Conservation (phyloP, 1,140 invertebrate species). For the Drosophila obscura region DNA sequence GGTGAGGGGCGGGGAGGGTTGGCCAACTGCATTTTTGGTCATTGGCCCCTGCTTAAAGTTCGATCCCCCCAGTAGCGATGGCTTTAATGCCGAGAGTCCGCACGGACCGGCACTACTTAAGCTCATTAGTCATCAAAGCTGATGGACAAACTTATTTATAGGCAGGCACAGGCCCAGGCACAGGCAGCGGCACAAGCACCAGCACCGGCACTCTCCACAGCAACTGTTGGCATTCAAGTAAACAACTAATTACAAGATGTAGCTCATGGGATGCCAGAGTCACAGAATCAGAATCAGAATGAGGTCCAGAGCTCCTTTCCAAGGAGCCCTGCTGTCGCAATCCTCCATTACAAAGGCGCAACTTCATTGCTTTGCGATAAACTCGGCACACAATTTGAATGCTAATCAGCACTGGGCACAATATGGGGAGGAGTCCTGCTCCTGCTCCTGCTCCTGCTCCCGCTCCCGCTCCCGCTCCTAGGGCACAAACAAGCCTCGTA, state of each 20-base stretch:
- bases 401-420: conserved; percentile 60
- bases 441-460: too few relatives aligned
- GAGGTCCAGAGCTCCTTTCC: conserved; percentile 9
- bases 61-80: background rate
- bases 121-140: conserved; percentile 64
- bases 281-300: background rate
- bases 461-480: too few relatives aligned
- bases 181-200: too few relatives aligned
- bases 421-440: background rate
- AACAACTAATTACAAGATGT: conserved; percentile 73
- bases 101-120: conserved; percentile 9
- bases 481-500: conserved; percentile 41
- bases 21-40: conserved; percentile 62
- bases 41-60: conserved; percentile 59
- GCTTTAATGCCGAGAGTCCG: conserved; percentile 25
- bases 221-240: conserved; percentile 52
- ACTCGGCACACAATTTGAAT: conserved; percentile 80
- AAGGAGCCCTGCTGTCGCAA: conserved; percentile 41
- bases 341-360: conserved; percentile 70
- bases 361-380: conserved; percentile 82
- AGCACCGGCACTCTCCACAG: conserved; percentile 6
- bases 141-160: conserved; percentile 68
- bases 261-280: conserved; percentile 11
- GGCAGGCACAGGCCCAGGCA: background rate
- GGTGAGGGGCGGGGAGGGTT: background rate